These are phyloP conservation scores for Proisotoma minuta DNA, from an alignment of 2,888 invertebrate species.

Conservation along the genomic window DNA sequence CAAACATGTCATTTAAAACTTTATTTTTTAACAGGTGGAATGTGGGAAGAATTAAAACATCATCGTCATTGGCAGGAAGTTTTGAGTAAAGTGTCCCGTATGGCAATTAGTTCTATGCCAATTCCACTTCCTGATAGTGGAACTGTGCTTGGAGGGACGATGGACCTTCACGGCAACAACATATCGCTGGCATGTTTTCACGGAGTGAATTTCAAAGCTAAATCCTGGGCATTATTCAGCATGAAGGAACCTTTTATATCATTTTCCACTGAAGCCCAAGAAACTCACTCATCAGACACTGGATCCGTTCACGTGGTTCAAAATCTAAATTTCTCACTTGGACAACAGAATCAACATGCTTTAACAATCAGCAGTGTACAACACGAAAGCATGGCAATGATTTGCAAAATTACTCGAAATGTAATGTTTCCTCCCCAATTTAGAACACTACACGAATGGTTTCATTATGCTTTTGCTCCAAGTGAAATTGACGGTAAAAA, in stretches of 20 bases:
- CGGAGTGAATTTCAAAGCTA: constrained; percentile 92
- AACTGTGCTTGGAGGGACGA: constrained; percentile 78
- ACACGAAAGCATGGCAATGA: constrained; percentile 89
- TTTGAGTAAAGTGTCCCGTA: constrained; percentile 71
- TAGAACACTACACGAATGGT: constrained; percentile 91
- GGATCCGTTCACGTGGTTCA: constrained; percentile 78
- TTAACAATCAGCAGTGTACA: constrained; percentile 56
- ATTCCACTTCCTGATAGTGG: constrained; percentile 57
- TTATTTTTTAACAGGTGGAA: constrained; percentile 30
- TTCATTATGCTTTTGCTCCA: constrained; percentile 90
- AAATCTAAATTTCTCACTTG: constrained; percentile 82
- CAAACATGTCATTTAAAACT: neutral
- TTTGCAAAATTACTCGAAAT: constrained; percentile 84
- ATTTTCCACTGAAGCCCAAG: constrained; percentile 89
- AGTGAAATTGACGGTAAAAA: constrained; percentile 83
- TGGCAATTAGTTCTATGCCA: constrained; percentile 61
- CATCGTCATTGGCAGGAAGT: constrained; percentile 95
- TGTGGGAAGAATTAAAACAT: constrained; percentile 55
- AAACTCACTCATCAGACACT: constrained; percentile 61
- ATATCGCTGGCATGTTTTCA: constrained; percentile 95
- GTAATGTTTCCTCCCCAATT: constrained; percentile 93
- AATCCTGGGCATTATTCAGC: constrained; percentile 93
- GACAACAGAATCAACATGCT: constrained; percentile 60
- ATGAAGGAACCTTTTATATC: constrained; percentile 86
- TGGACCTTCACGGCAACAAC: constrained; percentile 80